Evolutionary conservation across 2,113 vertebrate genomes (phyloP), one percentile per base, ranked within the genome.

Genomic region (Taxidea taxus): DNA sequence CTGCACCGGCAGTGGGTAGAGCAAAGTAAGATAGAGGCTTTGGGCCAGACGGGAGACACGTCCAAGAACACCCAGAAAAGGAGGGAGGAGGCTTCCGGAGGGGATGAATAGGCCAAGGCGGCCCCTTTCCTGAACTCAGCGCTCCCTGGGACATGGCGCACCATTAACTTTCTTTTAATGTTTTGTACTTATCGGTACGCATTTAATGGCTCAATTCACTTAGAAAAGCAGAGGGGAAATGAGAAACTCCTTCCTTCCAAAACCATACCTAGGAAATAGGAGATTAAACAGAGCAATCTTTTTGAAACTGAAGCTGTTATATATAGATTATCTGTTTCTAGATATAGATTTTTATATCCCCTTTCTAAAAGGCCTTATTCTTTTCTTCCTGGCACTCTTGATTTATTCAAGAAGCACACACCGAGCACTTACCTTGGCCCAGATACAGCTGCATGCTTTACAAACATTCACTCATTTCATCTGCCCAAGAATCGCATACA

Each of bases 131-230:
- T 44, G 37, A 91, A 90, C 92, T 75, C 80, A 4, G 95, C 23
- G 0, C 93, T 94, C 10, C 47, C 96, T 31, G 87, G 90, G 97
- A 97, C 97, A 87, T 0, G 94, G 74, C 4, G 68, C 77, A 84
- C 92, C 97, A 96, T 96, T 95, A 96, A 95, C 87, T 97, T 96
- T 98, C 97, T 97, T 97, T 98, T 93, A 95, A 94, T 95, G 96
- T 88, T 98, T 98, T 97, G 96, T 97, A 87, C 34, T 84, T 97
- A 97, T 84, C 8, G n/a, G 97, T 80, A 77, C 96, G 92, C 96
- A 96, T 97, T 97, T 95, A 93, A 92, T 95, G 97, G 98, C 66
- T 98, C 96, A 82, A 31, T 96, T 95, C 96, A 94, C 94, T 92
- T 37, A 72, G 96, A 97, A 94, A 94, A 85, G 81, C 68, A 91